phyloP scores from a whole-genome alignment of 2,888 invertebrate genomes.

The Eucriotettix oculatus region DNA sequence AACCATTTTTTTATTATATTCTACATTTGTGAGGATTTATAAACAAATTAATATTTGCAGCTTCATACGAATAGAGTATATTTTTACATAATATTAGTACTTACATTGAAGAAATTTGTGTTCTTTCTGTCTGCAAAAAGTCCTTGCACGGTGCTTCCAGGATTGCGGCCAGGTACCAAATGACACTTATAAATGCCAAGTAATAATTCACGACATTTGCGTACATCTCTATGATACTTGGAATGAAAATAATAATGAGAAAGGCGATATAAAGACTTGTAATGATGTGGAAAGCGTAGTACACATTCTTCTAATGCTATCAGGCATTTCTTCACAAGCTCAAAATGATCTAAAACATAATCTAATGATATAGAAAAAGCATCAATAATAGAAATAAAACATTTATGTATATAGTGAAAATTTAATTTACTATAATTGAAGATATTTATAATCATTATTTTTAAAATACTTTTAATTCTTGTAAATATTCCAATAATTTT shows the following conservation, averaged over 20 bases:
- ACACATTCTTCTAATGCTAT: slow-evolving; percentile 72
- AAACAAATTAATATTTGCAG: too few relatives aligned
- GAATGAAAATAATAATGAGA: slow-evolving; percentile 68
- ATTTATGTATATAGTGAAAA: too few relatives aligned
- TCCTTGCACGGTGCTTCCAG: slow-evolving; percentile 49
- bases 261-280: slow-evolving; percentile 79
- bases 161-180: background rate
- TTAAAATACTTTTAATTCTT: too few relatives aligned
- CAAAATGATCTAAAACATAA: slow-evolving; percentile 15
- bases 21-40: too few relatives aligned
- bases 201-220: slow-evolving; percentile 53
- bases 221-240: slow-evolving; percentile 46
- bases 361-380: background rate
- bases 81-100: slow-evolving; percentile 16
- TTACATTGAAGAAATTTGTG: slow-evolving; percentile 77
- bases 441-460: too few relatives aligned
- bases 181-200: slow-evolving; percentile 43
- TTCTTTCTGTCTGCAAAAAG: slow-evolving; percentile 71
- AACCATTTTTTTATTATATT: too few relatives aligned
- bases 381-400: too few relatives aligned
- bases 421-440: too few relatives aligned
- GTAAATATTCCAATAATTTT: too few relatives aligned
- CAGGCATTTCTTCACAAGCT: slow-evolving; percentile 42
- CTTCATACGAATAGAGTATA: too few relatives aligned
- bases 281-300: slow-evolving; percentile 74